These are phyloP conservation scores for Cyprinodon brontotheroides DNA, from an alignment of 2,113 vertebrate genomes.

Conservation along the genomic window DNA sequence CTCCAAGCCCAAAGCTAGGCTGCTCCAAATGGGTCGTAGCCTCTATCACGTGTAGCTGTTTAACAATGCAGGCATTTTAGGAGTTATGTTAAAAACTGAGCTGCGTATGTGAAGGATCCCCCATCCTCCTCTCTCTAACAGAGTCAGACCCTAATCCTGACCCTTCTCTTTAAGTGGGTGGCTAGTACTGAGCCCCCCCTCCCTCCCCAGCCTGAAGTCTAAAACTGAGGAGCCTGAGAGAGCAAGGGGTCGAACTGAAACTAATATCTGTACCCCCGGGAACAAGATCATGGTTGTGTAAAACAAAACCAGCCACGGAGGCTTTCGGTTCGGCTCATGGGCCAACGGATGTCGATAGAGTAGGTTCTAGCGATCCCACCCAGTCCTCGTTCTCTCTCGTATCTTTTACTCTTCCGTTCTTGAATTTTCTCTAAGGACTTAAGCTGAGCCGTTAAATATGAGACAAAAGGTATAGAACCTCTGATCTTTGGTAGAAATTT, in stretches of 20 bases:
- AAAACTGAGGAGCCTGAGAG: slow-evolving; percentile 67
- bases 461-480: slow-evolving; percentile 49
- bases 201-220: slow-evolving; percentile 55
- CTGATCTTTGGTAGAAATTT: slow-evolving; percentile 56
- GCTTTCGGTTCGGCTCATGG: slow-evolving; percentile 65
- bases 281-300: slow-evolving; percentile 70
- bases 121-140: slow-evolving; percentile 35
- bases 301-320: slow-evolving; percentile 71
- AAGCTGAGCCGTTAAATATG: slow-evolving; percentile 30
- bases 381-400: slow-evolving; percentile 14
- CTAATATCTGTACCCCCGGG: slow-evolving; percentile 67
- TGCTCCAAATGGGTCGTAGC: slow-evolving; percentile 67
- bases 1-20: slow-evolving; percentile 61
- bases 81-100: slow-evolving; percentile 51
- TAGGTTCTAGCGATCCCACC: slow-evolving; percentile 51
- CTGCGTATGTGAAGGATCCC: slow-evolving; percentile 45
- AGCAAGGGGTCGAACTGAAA: slow-evolving; percentile 74
- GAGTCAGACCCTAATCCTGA: slow-evolving; percentile 59
- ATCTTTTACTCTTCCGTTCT: neutral
- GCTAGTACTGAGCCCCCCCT: slow-evolving; percentile 50
- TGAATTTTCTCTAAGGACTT: slow-evolving; percentile 11
- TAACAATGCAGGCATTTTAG: slow-evolving; percentile 72
- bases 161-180: slow-evolving; percentile 66
- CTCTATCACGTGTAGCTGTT: slow-evolving; percentile 75
- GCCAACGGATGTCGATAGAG: slow-evolving; percentile 68